Conservation (phyloP, 2,888 invertebrate genomes). For the Brenthis daphne region DNA sequence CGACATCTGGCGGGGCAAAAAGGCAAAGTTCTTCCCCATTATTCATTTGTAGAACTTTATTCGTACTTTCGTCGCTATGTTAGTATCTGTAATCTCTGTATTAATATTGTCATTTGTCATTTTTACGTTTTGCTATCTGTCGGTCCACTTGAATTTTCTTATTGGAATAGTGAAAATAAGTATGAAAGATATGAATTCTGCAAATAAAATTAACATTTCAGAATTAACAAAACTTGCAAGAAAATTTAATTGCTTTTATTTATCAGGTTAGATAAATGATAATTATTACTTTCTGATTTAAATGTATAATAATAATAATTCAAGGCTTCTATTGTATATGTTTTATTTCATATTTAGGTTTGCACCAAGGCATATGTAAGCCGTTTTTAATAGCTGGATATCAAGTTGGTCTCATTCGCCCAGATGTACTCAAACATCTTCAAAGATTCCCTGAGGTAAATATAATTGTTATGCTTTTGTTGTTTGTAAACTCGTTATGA, state of each 20-base stretch:
- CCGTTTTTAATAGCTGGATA: constrained; percentile 94
- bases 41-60: too few relatives aligned
- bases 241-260: constrained; percentile 94
- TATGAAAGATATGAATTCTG: constrained; percentile 79
- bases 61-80: too few relatives aligned
- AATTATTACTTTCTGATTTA: background rate
- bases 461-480: constrained; percentile 59
- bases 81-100: too few relatives aligned
- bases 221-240: constrained; percentile 89
- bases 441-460: constrained; percentile 90
- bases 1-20: too few relatives aligned
- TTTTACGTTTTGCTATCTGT: constrained; percentile 8
- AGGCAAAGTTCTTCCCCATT: too few relatives aligned
- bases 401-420: constrained; percentile 93
- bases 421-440: constrained; percentile 91
- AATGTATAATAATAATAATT: background rate
- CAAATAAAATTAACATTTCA: constrained; percentile 70
- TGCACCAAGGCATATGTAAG: constrained; percentile 89
- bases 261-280: constrained; percentile 84
- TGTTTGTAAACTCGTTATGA: constrained; percentile 4
- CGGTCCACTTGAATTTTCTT: constrained; percentile 24
- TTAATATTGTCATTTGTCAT: constrained; percentile 10
- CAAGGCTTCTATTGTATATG: constrained; percentile 35
- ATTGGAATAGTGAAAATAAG: constrained; percentile 41
- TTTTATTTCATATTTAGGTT: constrained; percentile 79